Conservation (phyloP, 2,113 vertebrate species). For the Indicator maculatus region DNA sequence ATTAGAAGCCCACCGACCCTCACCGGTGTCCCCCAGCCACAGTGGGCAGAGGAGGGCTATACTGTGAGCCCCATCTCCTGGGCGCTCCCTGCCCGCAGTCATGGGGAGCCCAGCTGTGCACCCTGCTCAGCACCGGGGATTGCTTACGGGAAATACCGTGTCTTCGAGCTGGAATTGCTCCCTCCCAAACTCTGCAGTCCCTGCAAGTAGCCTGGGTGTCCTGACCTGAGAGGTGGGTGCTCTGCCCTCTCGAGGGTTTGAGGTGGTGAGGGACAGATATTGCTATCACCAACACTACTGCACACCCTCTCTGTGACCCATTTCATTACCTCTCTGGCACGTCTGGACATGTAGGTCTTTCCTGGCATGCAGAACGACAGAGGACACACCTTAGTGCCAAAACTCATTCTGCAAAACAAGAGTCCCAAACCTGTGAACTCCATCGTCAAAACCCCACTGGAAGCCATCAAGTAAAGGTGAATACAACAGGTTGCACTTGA, state of each 20-base stretch:
- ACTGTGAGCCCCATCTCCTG: background rate
- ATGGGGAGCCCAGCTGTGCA: background rate
- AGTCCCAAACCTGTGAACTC: accelerated
- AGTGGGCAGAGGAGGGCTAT: background rate
- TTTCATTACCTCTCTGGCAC: background rate
- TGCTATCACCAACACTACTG: accelerated
- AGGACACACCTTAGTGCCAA: background rate
- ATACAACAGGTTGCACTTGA: background rate
- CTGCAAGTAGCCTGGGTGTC: background rate
- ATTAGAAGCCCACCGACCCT: background rate
- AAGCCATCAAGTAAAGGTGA: background rate
- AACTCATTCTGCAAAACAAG: background rate
- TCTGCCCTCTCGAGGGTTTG: background rate
- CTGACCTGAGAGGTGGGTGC: background rate
- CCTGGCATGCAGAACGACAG: accelerated
- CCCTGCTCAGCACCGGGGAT: background rate
- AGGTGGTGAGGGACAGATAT: background rate
- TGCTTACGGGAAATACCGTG: accelerated
- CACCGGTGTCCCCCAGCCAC: background rate
- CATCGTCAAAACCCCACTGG: background rate
- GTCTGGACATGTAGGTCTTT: background rate
- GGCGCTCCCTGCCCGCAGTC: background rate
- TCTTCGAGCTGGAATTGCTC: background rate
- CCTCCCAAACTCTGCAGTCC: accelerated
- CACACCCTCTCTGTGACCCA: background rate